Percentiles rank a stretch among this genome's conserved stretches.
These are phyloP conservation scores for Smittia aterrima DNA, from an alignment of 2,888 invertebrate genomes.

Conservation along the genomic window DNA sequence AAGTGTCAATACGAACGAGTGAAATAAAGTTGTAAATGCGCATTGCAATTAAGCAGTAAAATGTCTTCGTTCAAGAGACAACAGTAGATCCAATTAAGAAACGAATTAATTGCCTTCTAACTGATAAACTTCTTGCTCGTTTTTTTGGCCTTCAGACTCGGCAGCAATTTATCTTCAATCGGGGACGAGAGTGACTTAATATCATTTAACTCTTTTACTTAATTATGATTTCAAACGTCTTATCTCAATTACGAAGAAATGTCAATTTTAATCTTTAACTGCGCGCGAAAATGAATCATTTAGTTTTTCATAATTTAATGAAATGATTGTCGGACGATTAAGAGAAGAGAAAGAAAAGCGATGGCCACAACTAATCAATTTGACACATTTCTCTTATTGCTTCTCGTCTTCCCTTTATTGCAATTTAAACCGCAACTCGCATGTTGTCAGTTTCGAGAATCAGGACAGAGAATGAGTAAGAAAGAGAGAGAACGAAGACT, in stretches of 20 bases:
- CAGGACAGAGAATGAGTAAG: too few species aligned
- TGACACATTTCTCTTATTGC: conserved; percentile 17
- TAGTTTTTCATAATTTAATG: conserved; percentile 35
- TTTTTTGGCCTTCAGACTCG: neutral
- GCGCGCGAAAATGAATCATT: conserved; percentile 12
- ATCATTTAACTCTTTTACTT: neutral
- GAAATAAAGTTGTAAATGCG: conserved; percentile 20
- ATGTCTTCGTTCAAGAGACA: neutral
- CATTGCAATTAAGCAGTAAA: neutral
- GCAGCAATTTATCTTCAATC: conserved; percentile 5
- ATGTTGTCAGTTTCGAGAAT: conserved; percentile 7
- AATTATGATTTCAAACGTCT: conserved; percentile 8
- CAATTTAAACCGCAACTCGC: conserved; percentile 14
- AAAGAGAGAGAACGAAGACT: too few species aligned
- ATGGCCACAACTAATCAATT: conserved; percentile 13
- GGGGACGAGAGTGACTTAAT: conserved; percentile 6
- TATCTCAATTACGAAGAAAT: neutral
- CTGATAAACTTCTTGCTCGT: conserved; percentile 24
- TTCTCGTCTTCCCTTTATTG: neutral
- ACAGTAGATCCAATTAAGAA: neutral
- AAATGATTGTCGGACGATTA: conserved; percentile 6
- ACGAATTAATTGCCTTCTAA: conserved; percentile 9
- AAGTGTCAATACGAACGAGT: conserved; percentile 7
- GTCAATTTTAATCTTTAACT: conserved; percentile 33
- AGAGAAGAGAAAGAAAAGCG: neutral